Evolutionary conservation across 2,113 vertebrate genomes (phyloP).

Genomic region (Scortum barcoo): DNA sequence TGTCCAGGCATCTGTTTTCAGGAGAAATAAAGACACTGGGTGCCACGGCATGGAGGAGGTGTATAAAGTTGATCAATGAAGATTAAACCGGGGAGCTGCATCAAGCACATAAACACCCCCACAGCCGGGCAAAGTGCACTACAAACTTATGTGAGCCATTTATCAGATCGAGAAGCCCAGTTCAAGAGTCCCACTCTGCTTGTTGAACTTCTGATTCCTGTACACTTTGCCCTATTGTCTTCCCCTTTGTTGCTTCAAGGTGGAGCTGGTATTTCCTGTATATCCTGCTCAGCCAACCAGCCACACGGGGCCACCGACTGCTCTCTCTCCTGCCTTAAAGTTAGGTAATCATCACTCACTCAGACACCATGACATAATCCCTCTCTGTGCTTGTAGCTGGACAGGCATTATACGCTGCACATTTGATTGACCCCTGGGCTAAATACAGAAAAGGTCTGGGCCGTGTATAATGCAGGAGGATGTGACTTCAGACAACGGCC

Average conservation of each 20-base stretch:
- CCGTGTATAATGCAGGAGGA: conserved; percentile 57
- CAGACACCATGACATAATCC: background rate
- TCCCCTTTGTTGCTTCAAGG: conserved; percentile 73
- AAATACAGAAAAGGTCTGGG: background rate
- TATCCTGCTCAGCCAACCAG: conserved; percentile 74
- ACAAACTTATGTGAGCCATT: background rate
- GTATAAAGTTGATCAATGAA: conserved; percentile 42
- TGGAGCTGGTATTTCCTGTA: conserved; percentile 85
- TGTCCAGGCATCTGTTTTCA: conserved; percentile 81
- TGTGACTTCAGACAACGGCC: conserved; percentile 58
- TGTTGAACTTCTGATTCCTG: conserved; percentile 1
- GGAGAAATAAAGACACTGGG: conserved; percentile 76
- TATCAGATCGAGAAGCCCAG: background rate
- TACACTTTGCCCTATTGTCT: conserved; percentile 37
- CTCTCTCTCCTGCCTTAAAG: conserved; percentile 29
- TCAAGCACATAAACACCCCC: background rate
- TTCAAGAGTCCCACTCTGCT: background rate
- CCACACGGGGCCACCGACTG: conserved; percentile 26
- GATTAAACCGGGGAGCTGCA: conserved; percentile 7
- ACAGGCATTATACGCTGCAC: background rate
- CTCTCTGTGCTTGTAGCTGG: background rate
- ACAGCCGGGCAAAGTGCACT: background rate
- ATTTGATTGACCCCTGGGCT: background rate
- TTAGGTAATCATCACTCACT: conserved; percentile 33
- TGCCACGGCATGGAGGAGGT: conserved; percentile 40